A percentile compares a stretch with the other conserved stretches of the same genome.
phyloP scores from a whole-genome alignment of 2,797 vertebrate genomes.

The Xerus rutilus region DNA sequence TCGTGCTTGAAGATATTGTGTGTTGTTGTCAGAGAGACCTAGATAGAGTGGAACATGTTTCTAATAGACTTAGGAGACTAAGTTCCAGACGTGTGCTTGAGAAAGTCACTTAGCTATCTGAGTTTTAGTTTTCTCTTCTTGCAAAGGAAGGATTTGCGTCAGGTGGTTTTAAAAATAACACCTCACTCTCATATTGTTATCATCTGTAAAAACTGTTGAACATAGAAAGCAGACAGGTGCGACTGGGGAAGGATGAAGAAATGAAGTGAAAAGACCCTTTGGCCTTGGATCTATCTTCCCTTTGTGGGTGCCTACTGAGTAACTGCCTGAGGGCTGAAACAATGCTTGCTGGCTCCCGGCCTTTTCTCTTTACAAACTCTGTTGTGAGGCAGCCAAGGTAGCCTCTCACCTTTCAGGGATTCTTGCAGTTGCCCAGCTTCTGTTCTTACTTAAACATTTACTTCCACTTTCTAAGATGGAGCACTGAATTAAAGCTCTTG shows the following conservation, averaged over 20 bases:
- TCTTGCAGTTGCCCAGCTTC: not conserved
- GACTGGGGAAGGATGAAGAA: not conserved
- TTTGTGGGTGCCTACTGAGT: not conserved
- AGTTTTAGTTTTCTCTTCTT: conserved; percentile 11
- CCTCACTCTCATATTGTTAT: not conserved
- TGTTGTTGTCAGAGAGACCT: conserved; percentile 45
- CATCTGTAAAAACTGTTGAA: not conserved
- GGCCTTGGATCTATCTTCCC: not conserved
- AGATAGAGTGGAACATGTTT: not conserved
- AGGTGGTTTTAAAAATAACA: not conserved
- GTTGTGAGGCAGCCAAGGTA: not conserved
- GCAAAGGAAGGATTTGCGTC: not conserved
- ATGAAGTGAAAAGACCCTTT: not conserved
- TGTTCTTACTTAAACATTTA: not conserved
- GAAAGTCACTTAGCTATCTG: not conserved
- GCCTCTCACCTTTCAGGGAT: not conserved
- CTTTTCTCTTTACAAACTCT: not conserved
- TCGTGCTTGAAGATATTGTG: not conserved
- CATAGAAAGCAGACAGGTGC: not conserved
- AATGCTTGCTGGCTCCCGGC: not conserved
- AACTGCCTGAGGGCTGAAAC: not conserved
- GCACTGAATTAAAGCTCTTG: not conserved
- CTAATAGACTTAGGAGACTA: not conserved
- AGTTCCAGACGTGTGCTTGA: not conserved
- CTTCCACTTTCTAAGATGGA: not conserved